Conservation (phyloP, 2,888 invertebrate species). For the Nephrotoma flavescens region DNA sequence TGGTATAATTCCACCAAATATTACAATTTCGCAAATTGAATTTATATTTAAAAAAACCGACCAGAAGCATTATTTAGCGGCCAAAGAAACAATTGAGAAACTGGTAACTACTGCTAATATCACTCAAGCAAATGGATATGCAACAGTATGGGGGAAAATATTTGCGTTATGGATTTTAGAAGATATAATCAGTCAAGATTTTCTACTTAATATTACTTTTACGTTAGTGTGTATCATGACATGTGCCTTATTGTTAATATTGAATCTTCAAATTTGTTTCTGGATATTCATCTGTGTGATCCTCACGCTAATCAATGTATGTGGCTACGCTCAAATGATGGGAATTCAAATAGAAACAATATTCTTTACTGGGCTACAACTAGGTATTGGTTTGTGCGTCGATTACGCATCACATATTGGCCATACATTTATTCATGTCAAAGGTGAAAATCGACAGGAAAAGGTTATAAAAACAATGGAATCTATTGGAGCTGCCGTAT, state of each 20-base stretch:
- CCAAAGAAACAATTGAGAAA: constrained; percentile 49
- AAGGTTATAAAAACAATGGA: constrained; percentile 49
- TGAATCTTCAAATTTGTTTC: constrained; percentile 58
- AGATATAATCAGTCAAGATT: constrained; percentile 58
- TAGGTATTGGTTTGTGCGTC: constrained; percentile 69
- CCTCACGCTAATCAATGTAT: constrained; percentile 56
- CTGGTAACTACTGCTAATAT: constrained; percentile 42
- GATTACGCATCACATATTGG: constrained; percentile 74
- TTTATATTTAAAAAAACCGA: constrained; percentile 49
- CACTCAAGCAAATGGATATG: constrained; percentile 44
- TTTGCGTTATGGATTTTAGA: constrained; percentile 66
- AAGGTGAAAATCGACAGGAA: constrained; percentile 37
- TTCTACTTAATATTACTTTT: constrained; percentile 57
- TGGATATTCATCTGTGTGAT: constrained; percentile 65
- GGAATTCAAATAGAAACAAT: constrained; percentile 68
- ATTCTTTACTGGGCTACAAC: constrained; percentile 63
- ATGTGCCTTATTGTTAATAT: constrained; percentile 59
- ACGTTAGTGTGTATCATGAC: constrained; percentile 65
- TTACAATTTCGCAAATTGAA: constrained; percentile 41
- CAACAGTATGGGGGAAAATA: constrained; percentile 54
- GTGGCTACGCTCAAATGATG: constrained; percentile 68
- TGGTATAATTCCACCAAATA: constrained; percentile 38
- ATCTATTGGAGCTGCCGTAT: constrained; percentile 60
- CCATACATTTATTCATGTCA: constrained; percentile 57
- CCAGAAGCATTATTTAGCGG: constrained; percentile 51